Evolutionary conservation across 2,888 invertebrate species (phyloP).

Genomic region (Deroplatys truncata): DNA sequence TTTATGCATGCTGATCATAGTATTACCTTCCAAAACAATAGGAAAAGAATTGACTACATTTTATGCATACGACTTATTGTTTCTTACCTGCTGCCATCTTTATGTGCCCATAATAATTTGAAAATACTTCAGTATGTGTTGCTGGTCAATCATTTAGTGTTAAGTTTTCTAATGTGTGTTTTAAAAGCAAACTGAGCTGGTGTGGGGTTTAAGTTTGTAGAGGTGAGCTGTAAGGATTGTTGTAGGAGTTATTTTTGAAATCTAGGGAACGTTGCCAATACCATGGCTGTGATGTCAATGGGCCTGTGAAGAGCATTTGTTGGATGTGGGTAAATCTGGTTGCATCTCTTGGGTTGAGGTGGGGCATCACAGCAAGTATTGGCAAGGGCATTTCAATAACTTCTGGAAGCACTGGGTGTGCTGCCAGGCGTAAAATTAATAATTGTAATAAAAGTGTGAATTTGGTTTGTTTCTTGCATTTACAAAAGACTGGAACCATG

Average conservation of each 20-base stretch:
- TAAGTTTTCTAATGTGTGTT: not conserved
- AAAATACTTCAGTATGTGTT: not conserved
- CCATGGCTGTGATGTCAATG: not conserved
- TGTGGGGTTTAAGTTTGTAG: too few relatives aligned
- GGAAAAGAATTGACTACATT: too few relatives aligned
- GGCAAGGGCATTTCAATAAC: conserved; percentile 14
- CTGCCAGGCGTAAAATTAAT: not conserved
- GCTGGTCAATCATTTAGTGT: not conserved
- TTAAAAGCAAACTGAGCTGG: not conserved
- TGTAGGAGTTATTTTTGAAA: not conserved
- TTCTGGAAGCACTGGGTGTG: not conserved
- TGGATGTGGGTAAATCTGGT: not conserved
- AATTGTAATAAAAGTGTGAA: not conserved
- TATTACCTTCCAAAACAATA: too few relatives aligned
- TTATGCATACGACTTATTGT: too few relatives aligned
- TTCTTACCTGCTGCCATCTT: not conserved
- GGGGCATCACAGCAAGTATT: not conserved
- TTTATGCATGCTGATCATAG: too few relatives aligned
- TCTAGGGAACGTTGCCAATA: not conserved
- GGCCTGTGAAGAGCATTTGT: too few relatives aligned
- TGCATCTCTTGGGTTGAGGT: not conserved
- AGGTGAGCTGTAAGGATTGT: not conserved
- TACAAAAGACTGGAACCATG: conserved; percentile 38
- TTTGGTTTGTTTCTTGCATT: conserved; percentile 16
- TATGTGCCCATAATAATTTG: not conserved